phyloP scores from a whole-genome alignment of 2,797 vertebrate genomes.

The Parotocinclus haroldoi region DNA sequence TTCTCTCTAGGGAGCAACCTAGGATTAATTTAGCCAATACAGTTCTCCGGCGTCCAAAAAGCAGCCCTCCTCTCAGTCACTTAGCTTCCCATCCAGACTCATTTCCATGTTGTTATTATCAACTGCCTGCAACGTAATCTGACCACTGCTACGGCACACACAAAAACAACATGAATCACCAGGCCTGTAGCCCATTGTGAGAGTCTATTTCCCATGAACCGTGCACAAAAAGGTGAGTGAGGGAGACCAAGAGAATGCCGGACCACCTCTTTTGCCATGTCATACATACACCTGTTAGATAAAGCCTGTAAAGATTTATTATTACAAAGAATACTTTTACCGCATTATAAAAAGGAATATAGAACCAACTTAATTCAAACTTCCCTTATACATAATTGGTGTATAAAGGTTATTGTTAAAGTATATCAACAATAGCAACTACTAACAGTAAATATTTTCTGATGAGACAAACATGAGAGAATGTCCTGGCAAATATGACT shows the following conservation, averaged over 20 bases:
- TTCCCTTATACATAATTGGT: too few species aligned
- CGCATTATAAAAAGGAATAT: too few species aligned
- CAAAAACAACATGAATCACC: constrained; percentile 56
- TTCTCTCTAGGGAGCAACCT: constrained; percentile 32
- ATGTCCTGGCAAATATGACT: too few species aligned
- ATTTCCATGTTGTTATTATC: constrained; percentile 60
- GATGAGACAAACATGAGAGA: too few species aligned
- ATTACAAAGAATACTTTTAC: too few species aligned
- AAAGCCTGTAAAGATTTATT: background rate
- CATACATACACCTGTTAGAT: background rate
- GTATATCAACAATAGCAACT: too few species aligned
- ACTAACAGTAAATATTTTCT: too few species aligned
- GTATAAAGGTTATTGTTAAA: too few species aligned
- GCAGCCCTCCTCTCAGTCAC: constrained; percentile 32
- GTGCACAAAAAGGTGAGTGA: constrained; percentile 50
- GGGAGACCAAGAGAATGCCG: constrained; percentile 36
- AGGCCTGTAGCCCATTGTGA: constrained; percentile 47
- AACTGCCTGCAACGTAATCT: constrained; percentile 58
- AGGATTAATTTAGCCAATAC: constrained; percentile 49
- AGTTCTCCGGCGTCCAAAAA: constrained; percentile 31
- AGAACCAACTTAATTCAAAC: too few species aligned
- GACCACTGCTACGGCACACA: constrained; percentile 60
- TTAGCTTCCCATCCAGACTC: constrained; percentile 39
- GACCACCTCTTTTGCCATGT: constrained; percentile 12
- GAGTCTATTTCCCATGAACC: constrained; percentile 52